These are phyloP conservation scores for Melanotaenia maccullochi DNA, from an alignment of 2,797 vertebrate species.

Conservation along the genomic window DNA sequence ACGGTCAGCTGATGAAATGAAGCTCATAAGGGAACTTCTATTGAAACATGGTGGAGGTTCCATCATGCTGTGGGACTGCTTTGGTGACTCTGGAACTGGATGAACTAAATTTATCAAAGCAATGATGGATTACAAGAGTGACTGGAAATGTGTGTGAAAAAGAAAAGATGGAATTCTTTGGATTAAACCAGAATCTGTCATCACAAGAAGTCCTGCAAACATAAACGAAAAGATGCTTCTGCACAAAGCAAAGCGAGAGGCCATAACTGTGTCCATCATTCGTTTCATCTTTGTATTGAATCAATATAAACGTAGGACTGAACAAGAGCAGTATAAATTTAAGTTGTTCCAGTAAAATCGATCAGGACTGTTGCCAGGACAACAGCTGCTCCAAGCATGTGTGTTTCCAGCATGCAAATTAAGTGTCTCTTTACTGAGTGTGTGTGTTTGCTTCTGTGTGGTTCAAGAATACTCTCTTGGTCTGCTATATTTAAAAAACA, in stretches of 20 bases:
- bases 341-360: conserved; percentile 5
- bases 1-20: not conserved
- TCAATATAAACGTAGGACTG: not conserved
- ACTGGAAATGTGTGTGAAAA: not conserved
- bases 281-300: not conserved
- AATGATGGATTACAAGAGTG: not conserved
- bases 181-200: no score
- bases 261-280: not conserved
- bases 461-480: conserved; percentile 2
- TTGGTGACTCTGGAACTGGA: not conserved
- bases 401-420: conserved; percentile 18
- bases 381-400: not conserved
- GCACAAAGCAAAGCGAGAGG: no score
- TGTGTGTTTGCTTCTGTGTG: conserved; percentile 5
- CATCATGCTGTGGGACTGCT: not conserved
- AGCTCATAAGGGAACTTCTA: not conserved
- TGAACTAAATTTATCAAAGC: not conserved
- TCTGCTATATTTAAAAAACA: not conserved
- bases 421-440: conserved; percentile 3
- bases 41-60: not conserved
- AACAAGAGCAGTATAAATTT: not conserved
- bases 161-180: not conserved
- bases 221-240: not conserved
- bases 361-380: conserved; percentile 16
- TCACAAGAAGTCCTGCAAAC: not conserved